Evolutionary conservation across 2,113 vertebrate genomes (phyloP), one percentile per base, ranked within the genome.

Genomic region (Poecilia latipinna): DNA sequence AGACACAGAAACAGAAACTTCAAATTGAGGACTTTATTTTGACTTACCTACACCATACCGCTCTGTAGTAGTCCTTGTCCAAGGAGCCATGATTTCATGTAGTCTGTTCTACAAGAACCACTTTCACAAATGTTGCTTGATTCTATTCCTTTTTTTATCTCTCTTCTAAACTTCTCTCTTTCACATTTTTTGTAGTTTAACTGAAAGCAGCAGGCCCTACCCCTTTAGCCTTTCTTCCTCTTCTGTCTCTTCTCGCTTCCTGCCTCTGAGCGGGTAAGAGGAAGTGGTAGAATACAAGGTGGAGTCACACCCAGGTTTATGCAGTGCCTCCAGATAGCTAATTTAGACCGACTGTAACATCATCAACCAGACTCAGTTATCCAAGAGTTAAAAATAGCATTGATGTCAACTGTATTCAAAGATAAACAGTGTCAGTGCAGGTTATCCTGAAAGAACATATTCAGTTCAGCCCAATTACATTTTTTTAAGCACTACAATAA

Each of bases 21-120:
- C 63, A 13, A 79, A 37, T 44, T 28, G 44, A 67, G n/a, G 4
- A 8, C 22, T 62, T 8, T 11, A 17, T 28, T 35, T n/a, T 39
- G 64, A 92, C 94, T 91, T 91, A 95, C 94, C 94, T 6, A 95
- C 89, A 79, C 94, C 94, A 70, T 88, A 94, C 70, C 88, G 89
- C 81, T 93, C 86, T 29, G 77, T 66, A 3, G 60, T 80, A 42
- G 91, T 88, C 67, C 65, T 90, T 0, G 74, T 89, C 94, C 94
- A 95, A 63, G 94, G 94, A 82, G 78, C 85, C 94, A 95, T 95
- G 75, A 65, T 72, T 77, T 71, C 74, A 76, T 80, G 35, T 48
- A 68, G 60, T 71, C 68, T 35, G 32, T 63, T 54, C 44, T 12
- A 11, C 61, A 62, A 57, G 17, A n/a, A 8, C 19, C 3, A 24